A percentile compares a stretch with the other conserved stretches of the same genome.
Evolutionary conservation across 2,113 vertebrate species (phyloP).

Genomic region (Pygoscelis antarcticus): DNA sequence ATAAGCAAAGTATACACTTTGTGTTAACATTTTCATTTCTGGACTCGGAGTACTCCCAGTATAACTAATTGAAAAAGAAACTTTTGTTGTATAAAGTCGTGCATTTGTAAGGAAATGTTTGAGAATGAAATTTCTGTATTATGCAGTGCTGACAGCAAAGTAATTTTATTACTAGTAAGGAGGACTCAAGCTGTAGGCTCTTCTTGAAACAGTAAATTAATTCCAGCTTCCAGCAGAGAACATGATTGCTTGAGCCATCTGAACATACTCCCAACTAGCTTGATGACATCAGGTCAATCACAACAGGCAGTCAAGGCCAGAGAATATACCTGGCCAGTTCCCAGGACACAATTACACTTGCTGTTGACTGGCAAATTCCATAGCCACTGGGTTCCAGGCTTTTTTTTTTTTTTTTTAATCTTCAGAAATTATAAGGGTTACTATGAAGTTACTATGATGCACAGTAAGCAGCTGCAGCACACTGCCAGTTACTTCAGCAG

Average conservation of each 20-base stretch:
- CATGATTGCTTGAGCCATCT: background rate
- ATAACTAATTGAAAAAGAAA: background rate
- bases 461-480: background rate
- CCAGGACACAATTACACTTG: background rate
- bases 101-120: background rate
- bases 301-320: background rate
- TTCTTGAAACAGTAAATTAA: background rate
- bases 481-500: background rate
- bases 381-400: background rate
- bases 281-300: background rate
- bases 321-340: background rate
- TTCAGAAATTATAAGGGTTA: background rate
- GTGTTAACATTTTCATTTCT: background rate
- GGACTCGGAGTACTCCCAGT: background rate
- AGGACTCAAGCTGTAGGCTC: background rate
- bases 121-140: background rate
- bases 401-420: background rate
- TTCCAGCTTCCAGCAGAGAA: slow-evolving; percentile 46
- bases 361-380: background rate
- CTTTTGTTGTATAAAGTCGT: background rate
- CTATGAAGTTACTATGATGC: background rate
- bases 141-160: background rate
- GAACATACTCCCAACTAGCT: background rate
- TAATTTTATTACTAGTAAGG: background rate
- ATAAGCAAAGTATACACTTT: background rate